A percentile compares a stretch with the other conserved stretches of the same genome.
phyloP scores from a whole-genome alignment of 2,888 invertebrate genomes.

The Andrena praecox region DNA sequence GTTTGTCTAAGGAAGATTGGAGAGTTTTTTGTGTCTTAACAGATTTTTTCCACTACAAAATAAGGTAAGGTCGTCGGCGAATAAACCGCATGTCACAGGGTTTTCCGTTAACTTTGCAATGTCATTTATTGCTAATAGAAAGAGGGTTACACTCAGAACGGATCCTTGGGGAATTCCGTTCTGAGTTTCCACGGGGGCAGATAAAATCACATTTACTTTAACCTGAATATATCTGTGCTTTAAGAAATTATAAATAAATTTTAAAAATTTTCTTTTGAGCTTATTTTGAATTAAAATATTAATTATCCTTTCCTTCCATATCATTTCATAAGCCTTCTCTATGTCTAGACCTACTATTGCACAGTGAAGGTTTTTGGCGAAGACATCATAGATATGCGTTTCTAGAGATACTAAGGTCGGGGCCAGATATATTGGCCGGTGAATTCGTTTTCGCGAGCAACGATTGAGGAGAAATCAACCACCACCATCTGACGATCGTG shows the following conservation, averaged over 20 bases:
- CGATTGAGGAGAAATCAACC: too few relatives aligned
- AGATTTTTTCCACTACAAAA: background rate
- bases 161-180: slow-evolving; percentile 9
- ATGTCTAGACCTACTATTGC: too few relatives aligned
- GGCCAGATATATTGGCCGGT: too few relatives aligned
- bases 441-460: too few relatives aligned
- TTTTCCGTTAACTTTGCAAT: background rate
- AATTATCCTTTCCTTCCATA: too few relatives aligned
- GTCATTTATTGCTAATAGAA: background rate
- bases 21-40: background rate
- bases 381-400: too few relatives aligned
- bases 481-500: too few relatives aligned
- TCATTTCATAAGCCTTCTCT: too few relatives aligned
- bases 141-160: background rate
- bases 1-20: background rate
- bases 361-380: too few relatives aligned
- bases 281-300: background rate
- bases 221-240: background rate
- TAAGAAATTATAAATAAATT: background rate
- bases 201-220: background rate
- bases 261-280: background rate
- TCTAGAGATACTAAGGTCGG: too few relatives aligned
- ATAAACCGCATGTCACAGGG: background rate
- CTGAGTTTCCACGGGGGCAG: background rate
- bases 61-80: background rate